Evolutionary conservation across 2,113 vertebrate genomes (phyloP).

Genomic region (Phyllostomus discolor): DNA sequence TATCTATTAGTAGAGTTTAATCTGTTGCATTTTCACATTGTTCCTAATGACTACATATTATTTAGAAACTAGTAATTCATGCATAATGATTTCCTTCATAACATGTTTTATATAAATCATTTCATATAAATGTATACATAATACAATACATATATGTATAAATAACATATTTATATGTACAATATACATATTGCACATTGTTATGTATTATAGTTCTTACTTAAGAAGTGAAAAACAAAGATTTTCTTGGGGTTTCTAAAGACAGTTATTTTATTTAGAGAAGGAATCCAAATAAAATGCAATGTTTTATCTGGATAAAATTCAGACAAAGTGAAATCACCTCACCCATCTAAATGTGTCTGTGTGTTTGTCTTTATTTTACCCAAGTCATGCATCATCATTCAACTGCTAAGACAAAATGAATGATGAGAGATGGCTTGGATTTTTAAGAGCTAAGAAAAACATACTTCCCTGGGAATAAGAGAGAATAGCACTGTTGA

Average conservation of each 20-base stretch:
- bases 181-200: background rate
- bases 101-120: constrained; percentile 63
- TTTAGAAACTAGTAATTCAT: constrained; percentile 65
- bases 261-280: background rate
- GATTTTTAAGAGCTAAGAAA: background rate
- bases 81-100: constrained; percentile 40
- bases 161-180: background rate
- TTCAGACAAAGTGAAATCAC: constrained; percentile 39
- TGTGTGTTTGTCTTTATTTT: background rate
- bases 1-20: constrained; percentile 65
- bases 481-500: background rate
- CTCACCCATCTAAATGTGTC: background rate
- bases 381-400: background rate
- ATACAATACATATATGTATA: background rate
- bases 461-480: background rate
- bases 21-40: constrained; percentile 63
- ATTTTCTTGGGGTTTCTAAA: constrained; percentile 13
- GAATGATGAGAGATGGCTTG: background rate
- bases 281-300: constrained; percentile 43
- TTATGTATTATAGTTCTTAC: constrained; percentile 32
- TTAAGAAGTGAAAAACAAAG: background rate
- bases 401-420: background rate
- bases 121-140: constrained; percentile 39
- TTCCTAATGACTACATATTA: constrained; percentile 41
- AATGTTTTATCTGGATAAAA: constrained; percentile 49